These are phyloP conservation scores for Tiliacea citrago DNA, from an alignment of 2,888 invertebrate genomes.

Conservation along the genomic window DNA sequence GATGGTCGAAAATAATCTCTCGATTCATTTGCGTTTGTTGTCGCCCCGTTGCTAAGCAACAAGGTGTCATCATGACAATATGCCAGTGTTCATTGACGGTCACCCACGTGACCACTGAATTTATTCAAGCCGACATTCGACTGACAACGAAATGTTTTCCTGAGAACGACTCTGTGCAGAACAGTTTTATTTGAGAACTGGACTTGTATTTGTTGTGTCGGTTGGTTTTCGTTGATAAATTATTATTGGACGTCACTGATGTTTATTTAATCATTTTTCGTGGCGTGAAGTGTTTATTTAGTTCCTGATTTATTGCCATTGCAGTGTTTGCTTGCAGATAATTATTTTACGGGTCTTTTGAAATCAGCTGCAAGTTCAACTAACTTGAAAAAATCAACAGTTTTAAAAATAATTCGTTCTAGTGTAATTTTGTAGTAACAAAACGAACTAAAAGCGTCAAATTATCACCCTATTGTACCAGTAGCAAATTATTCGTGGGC, in stretches of 20 bases:
- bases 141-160: conserved; percentile 70
- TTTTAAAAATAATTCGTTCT: neutral
- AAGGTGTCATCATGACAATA: conserved; percentile 68
- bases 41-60: conserved; percentile 69
- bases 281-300: conserved; percentile 52
- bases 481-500: conserved; percentile 60
- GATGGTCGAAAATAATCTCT: conserved; percentile 64
- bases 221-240: conserved; percentile 51
- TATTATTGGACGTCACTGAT: conserved; percentile 54
- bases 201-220: conserved; percentile 44
- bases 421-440: conserved; percentile 8
- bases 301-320: conserved; percentile 55
- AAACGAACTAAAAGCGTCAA: conserved; percentile 43
- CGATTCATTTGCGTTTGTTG: conserved; percentile 71
- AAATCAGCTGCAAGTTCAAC: neutral
- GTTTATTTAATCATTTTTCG: conserved; percentile 58
- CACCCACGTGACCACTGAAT: conserved; percentile 66
- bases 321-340: conserved; percentile 32
- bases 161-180: conserved; percentile 47
- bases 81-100: conserved; percentile 65
- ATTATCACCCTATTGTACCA: conserved; percentile 50
- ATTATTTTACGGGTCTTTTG: conserved; percentile 11
- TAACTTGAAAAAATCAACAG: neutral
- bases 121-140: conserved; percentile 70
- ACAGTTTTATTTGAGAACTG: conserved; percentile 37